Evolutionary conservation across 2,113 vertebrate species (phyloP), one percentile per base, ranked within the genome.

Genomic region (Phrynosoma blainvillii): DNA sequence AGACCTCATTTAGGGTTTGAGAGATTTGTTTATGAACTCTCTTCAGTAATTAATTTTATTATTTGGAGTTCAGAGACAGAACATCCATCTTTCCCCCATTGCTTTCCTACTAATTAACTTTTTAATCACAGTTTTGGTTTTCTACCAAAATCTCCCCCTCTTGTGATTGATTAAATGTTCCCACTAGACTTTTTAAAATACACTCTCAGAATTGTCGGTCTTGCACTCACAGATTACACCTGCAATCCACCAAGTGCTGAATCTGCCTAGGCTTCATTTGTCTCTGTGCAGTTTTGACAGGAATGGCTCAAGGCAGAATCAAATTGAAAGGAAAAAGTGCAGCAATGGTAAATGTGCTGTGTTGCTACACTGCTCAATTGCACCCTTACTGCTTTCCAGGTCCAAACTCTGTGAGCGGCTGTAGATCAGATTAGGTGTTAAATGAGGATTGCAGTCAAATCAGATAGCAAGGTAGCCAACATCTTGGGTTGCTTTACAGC

Each of bases 1-100:
- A 23, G 87, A 23, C 84, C 88, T 47, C 84, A 80, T 23, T 87
- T 83, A 36, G 74, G 80, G 9, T 66, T 47, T 23, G 20, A 78
- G 52, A 82, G 47, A 82, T 89, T 80, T 86, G 84, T 82, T 85
- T 89, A 82, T 75, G 52, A 86, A 86, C 86, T 77, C 78, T 89
- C 59, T 89, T 81, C 74, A 89, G 79, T 76, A 89, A 9, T 42
- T 89, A 76, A 76, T 54, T 66, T 87, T 87, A 79, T 73, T 73
- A 52, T 89, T 86, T 3, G 7, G 68, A 84, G 54, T 42, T 82
- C 75, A 40, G 79, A 82, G 70, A 76, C 47, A 65, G 32, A 70
- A 68, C 79, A 89, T 81, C 84, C 70, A 76, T 89, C 84, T 81
- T 85, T 86, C 78, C 77, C 70, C 73, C 81, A 88, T 86, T 86